Conservation (phyloP, 1,140 invertebrate species). For the Papilio polytes region DNA sequence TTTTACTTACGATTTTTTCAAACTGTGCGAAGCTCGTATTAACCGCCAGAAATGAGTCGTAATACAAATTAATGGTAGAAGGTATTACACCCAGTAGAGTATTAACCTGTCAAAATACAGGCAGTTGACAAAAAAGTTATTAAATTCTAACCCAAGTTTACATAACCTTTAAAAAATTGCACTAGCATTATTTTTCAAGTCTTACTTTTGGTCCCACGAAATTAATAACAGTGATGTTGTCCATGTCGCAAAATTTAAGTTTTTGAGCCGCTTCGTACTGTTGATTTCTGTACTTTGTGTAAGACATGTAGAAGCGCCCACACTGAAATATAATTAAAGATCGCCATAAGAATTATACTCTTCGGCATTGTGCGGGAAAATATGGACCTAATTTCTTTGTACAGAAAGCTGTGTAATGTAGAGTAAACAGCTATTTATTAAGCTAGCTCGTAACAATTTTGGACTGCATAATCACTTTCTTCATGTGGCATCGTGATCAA, state of each 20-base stretch:
- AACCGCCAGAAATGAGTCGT: conserved; percentile 4
- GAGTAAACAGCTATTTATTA: no score
- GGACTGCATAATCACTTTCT: no score
- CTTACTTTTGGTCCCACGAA: conserved; percentile 20
- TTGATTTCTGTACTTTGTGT: background rate
- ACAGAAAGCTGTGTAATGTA: no score
- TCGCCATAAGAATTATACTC: background rate
- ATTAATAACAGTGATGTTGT: conserved; percentile 1
- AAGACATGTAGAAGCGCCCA: background rate
- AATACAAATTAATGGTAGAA: conserved; percentile 14
- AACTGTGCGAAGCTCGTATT: background rate
- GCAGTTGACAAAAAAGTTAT: background rate
- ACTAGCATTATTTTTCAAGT: no score
- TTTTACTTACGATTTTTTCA: background rate
- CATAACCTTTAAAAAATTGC: background rate
- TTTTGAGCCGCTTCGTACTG: background rate
- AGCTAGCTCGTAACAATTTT: no score
- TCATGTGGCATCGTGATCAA: no score
- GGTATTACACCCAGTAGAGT: conserved; percentile 9
- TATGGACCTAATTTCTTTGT: no score
- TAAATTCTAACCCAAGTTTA: no score
- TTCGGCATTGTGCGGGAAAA: no score
- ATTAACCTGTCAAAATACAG: background rate
- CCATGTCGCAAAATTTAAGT: background rate
- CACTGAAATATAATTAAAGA: background rate